Percentiles rank a stretch among this genome's conserved stretches.
phyloP scores from a whole-genome alignment of 2,888 invertebrate species.

The Aporophyla lueneburgensis region DNA sequence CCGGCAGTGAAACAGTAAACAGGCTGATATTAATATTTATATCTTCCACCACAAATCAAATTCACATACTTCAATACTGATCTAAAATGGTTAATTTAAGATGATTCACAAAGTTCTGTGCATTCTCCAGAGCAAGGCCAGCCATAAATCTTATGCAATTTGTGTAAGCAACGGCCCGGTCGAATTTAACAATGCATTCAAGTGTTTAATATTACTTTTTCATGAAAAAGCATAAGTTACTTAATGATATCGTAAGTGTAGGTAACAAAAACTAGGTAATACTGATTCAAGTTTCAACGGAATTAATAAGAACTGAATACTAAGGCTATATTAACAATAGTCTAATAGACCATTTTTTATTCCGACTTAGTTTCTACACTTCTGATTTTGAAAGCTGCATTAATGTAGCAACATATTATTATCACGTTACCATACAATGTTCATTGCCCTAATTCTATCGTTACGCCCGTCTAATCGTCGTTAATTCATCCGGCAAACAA shows the following conservation, averaged over 20 bases:
- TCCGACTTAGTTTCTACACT: slow-evolving; percentile 5
- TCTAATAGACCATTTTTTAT: not conserved
- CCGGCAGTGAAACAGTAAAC: not conserved
- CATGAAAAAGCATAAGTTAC: not conserved
- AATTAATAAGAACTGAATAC: slow-evolving; percentile 9
- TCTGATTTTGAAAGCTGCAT: not conserved
- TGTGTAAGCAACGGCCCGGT: slow-evolving; percentile 30
- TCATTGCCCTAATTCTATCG: slow-evolving; percentile 48
- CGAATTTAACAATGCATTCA: slow-evolving; percentile 14
- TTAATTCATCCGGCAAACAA: slow-evolving; percentile 58
- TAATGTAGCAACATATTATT: slow-evolving; percentile 30
- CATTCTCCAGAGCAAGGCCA: slow-evolving; percentile 51
- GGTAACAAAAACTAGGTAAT: slow-evolving; percentile 17
- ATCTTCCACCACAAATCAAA: slow-evolving; percentile 16
- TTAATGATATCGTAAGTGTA: slow-evolving; percentile 15
- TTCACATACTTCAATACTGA: slow-evolving; percentile 17
- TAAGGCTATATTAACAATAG: not conserved
- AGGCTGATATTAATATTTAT: not conserved
- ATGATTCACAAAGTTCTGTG: slow-evolving; percentile 49
- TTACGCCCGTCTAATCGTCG: slow-evolving; percentile 54
- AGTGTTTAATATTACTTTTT: slow-evolving; percentile 13
- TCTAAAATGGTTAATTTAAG: slow-evolving; percentile 53
- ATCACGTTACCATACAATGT: slow-evolving; percentile 26
- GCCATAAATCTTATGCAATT: slow-evolving; percentile 55
- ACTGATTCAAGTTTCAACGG: not conserved